Conservation (phyloP, 2,797 vertebrate genomes). For the Eulemur mongoz region DNA sequence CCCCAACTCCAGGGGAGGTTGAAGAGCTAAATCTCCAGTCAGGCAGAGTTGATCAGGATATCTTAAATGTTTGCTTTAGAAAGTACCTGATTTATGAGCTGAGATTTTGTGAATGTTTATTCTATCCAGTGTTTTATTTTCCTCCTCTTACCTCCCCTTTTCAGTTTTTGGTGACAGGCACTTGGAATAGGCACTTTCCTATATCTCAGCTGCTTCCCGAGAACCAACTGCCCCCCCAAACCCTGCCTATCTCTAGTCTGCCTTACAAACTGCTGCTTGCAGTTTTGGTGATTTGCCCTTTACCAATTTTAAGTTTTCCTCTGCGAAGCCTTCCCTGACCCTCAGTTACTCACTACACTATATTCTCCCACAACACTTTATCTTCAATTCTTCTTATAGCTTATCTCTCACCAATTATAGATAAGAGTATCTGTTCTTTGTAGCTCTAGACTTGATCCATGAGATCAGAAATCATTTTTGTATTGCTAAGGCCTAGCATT, state of each 20-base stretch:
- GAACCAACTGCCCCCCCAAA: neutral
- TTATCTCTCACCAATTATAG: neutral
- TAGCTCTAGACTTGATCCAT: conserved; percentile 27
- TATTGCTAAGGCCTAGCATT: conserved; percentile 1
- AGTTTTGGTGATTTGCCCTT: neutral
- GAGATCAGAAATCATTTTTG: conserved; percentile 18
- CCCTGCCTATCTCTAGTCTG: neutral
- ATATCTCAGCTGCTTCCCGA: neutral
- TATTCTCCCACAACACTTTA: neutral
- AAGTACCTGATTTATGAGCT: neutral
- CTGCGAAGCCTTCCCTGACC: neutral
- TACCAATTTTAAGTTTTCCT: neutral
- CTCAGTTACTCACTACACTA: neutral
- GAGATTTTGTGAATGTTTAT: conserved; percentile 15
- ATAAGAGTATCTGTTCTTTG: conserved; percentile 18
- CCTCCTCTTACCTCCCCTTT: neutral
- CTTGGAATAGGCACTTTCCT: neutral
- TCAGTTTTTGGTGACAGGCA: neutral
- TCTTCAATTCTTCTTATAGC: neutral
- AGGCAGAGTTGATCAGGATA: neutral
- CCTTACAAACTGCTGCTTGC: neutral
- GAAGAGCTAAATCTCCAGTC: neutral
- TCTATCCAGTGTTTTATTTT: neutral
- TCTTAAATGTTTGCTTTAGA: neutral
- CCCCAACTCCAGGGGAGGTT: neutral